Conservation (phyloP, 2,797 vertebrate species). For the Garrulus glandarius region DNA sequence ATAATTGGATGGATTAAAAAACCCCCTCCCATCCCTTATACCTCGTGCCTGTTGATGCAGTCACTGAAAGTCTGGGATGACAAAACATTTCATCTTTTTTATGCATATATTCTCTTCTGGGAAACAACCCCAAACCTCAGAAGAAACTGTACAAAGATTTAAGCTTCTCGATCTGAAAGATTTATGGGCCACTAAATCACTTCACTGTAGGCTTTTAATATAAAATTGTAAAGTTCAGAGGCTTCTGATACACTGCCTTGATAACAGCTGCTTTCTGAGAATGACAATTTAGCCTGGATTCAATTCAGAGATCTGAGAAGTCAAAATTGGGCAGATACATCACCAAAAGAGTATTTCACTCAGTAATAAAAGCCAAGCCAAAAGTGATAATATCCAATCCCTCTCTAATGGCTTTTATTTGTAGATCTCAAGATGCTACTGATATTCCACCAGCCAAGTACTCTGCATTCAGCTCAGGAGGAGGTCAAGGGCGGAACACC, state of each 20-base stretch:
- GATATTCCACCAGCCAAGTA: not conserved
- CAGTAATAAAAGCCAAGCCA: not conserved
- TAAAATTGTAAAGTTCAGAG: not conserved
- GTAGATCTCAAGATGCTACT: not conserved
- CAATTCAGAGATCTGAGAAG: not conserved
- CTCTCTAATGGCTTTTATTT: not conserved
- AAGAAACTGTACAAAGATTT: not conserved
- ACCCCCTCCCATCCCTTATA: not conserved
- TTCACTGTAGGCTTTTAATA: not conserved
- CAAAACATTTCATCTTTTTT: not conserved
- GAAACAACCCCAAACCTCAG: not conserved
- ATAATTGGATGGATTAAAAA: not conserved
- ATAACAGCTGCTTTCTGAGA: not conserved
- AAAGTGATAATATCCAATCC: not conserved
- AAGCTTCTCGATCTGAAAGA: not conserved
- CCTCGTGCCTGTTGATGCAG: not conserved
- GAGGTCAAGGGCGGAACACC: constrained; percentile 28
- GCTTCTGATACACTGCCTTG: not conserved
- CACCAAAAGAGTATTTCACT: not conserved
- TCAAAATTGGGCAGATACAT: not conserved
- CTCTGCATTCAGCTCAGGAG: constrained; percentile 8
- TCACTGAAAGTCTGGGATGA: not conserved
- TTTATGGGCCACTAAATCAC: not conserved
- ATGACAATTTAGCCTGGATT: not conserved
- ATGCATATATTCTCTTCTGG: not conserved